A percentile compares a stretch with the other conserved stretches of the same genome.
Conservation (phyloP, 1,140 invertebrate species). For the Sesamia nonagrioides region DNA sequence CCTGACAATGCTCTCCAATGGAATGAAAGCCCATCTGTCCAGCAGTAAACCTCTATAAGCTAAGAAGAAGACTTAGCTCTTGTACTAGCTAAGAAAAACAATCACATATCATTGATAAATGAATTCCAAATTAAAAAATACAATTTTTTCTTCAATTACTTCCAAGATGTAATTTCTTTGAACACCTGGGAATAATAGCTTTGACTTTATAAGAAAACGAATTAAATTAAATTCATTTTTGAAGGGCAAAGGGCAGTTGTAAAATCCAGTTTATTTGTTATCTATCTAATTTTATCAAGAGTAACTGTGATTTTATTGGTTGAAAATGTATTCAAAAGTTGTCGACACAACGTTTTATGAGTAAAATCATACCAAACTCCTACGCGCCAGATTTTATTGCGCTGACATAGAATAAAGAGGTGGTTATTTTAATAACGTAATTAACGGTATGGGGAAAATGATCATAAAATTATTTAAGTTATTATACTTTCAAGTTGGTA, state of each 20-base stretch:
- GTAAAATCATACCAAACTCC: constrained; percentile 20
- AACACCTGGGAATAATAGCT: too few species aligned
- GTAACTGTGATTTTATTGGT: constrained; percentile 31
- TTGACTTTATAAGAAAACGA: too few species aligned
- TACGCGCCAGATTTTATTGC: background rate
- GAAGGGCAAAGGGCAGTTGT: background rate
- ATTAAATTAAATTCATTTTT: background rate
- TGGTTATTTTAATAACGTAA: constrained; percentile 11
- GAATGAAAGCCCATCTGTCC: too few species aligned
- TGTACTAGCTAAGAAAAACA: too few species aligned
- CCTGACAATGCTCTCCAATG: too few species aligned
- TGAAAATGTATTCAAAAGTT: constrained; percentile 19
- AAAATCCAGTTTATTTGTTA: background rate
- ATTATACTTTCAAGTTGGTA: too few species aligned
- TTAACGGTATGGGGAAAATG: background rate
- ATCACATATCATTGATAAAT: too few species aligned
- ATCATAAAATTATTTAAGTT: background rate
- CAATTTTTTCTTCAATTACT: too few species aligned
- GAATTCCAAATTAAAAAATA: too few species aligned
- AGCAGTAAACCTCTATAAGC: too few species aligned
- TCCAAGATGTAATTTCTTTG: too few species aligned
- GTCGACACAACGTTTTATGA: background rate
- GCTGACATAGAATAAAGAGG: constrained; percentile 6
- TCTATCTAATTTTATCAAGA: background rate
- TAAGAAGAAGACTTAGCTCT: too few species aligned